Percentiles rank a stretch among this genome's conserved stretches.
phyloP scores from a whole-genome alignment of 2,888 invertebrate genomes.

The Eristalis intricaria region DNA sequence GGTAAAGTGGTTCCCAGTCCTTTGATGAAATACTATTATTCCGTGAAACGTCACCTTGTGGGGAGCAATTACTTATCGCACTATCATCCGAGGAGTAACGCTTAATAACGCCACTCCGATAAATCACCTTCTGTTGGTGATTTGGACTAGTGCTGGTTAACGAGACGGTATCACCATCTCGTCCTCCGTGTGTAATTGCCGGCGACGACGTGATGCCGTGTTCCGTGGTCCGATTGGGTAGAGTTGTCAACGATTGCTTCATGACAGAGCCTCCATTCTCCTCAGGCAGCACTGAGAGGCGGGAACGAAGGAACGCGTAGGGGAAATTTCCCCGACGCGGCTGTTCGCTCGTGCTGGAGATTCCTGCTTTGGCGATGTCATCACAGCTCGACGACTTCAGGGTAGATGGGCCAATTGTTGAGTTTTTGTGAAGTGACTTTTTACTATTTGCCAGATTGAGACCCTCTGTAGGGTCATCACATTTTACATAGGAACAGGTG shows the following conservation, averaged over 20 bases:
- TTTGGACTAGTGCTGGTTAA: conserved; percentile 76
- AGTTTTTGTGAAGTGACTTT: conserved; percentile 79
- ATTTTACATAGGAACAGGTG: conserved; percentile 86
- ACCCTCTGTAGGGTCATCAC: conserved; percentile 91
- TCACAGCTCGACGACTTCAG: conserved; percentile 88
- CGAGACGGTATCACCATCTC: conserved; percentile 75
- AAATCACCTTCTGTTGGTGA: conserved; percentile 75
- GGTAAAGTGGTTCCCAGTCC: conserved; percentile 84
- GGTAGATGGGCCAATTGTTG: conserved; percentile 79
- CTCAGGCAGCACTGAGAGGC: conserved; percentile 89
- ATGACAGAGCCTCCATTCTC: conserved; percentile 84
- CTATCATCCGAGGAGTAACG: conserved; percentile 78
- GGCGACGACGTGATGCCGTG: conserved; percentile 53
- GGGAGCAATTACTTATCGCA: conserved; percentile 77
- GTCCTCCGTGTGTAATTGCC: conserved; percentile 65
- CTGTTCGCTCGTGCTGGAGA: conserved; percentile 78
- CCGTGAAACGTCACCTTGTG: conserved; percentile 82
- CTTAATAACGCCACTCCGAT: conserved; percentile 76
- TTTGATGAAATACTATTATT: conserved; percentile 83
- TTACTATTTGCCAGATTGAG: conserved; percentile 84
- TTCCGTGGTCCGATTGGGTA: conserved; percentile 43
- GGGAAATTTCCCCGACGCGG: conserved; percentile 87
- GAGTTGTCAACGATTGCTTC: conserved; percentile 54
- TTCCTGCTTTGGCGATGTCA: conserved; percentile 86
- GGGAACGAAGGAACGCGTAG: conserved; percentile 89